Conservation (phyloP, 2,888 invertebrate species). For the Noctua janthe region DNA sequence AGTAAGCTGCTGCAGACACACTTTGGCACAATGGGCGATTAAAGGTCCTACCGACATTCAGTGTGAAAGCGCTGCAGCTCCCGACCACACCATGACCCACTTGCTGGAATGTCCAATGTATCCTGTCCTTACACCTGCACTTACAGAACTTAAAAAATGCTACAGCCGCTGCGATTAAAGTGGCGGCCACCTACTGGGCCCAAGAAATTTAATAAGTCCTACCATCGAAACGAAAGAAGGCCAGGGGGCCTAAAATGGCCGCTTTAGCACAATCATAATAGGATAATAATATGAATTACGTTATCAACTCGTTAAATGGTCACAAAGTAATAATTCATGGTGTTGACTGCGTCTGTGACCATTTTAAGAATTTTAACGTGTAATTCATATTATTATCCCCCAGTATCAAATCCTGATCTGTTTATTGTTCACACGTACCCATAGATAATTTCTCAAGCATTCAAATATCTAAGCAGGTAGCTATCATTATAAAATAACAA, state of each 20-base stretch:
- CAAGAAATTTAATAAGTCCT: neutral
- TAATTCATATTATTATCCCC: neutral
- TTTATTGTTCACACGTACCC: slow-evolving; percentile 23
- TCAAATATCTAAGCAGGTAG: slow-evolving; percentile 10
- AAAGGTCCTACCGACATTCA: neutral
- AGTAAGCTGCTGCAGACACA: neutral
- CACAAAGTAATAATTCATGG: no score
- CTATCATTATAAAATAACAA: slow-evolving; percentile 45
- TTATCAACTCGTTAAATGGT: no score
- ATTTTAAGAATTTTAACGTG: neutral
- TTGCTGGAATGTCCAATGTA: neutral
- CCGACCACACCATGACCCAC: neutral
- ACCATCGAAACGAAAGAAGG: neutral
- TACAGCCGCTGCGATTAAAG: neutral
- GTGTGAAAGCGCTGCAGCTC: neutral
- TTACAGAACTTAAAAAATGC: neutral
- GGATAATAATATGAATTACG: no score
- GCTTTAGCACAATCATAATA: neutral
- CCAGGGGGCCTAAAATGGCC: neutral
- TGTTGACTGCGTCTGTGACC: no score
- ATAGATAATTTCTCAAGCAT: neutral
- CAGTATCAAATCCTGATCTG: neutral
- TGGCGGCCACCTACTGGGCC: neutral
- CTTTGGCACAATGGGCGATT: neutral
- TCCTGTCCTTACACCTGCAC: neutral